These are phyloP conservation scores for Bovichtus variegatus DNA, from an alignment of 2,797 vertebrate species.

Conservation along the genomic window DNA sequence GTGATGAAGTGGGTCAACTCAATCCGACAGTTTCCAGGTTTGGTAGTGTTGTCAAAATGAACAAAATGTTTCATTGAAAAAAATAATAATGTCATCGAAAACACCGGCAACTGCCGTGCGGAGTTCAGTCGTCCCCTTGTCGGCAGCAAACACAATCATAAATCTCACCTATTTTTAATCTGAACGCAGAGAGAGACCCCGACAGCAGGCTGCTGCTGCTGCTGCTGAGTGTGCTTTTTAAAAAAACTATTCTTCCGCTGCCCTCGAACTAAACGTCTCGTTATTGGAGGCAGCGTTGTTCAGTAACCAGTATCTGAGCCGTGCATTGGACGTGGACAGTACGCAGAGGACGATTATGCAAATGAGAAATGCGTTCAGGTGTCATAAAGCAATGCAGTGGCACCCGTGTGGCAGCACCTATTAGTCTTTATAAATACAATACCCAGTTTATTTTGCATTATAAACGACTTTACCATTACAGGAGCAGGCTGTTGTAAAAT, in stretches of 20 bases:
- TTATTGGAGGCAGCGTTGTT: constrained; percentile 79
- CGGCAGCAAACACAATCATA: not conserved
- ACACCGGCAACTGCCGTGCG: not conserved
- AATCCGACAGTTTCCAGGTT: constrained; percentile 7
- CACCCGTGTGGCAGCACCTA: too few relatives aligned
- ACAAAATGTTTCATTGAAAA: not conserved
- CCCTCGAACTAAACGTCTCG: constrained; percentile 54
- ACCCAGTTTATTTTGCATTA: not conserved
- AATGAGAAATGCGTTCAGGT: constrained; percentile 50
- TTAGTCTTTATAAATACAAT: not conserved
- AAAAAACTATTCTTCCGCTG: constrained; percentile 57
- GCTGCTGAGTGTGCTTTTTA: constrained; percentile 48
- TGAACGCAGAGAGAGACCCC: not conserved
- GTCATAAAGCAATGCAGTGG: constrained; percentile 11
- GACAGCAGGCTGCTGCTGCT: not conserved
- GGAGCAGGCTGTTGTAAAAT: not conserved
- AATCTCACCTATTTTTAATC: not conserved
- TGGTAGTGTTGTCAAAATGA: not conserved
- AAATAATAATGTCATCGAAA: not conserved
- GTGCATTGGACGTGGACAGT: constrained; percentile 82
- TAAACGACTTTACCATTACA: not conserved
- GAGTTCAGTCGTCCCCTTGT: not conserved
- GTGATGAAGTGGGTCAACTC: constrained; percentile 54
- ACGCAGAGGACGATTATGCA: constrained; percentile 43
- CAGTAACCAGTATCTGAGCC: constrained; percentile 70